A percentile compares a stretch with the other conserved stretches of the same genome.
Conservation (phyloP, 2,888 invertebrate genomes). For the Leucophenga montana region DNA sequence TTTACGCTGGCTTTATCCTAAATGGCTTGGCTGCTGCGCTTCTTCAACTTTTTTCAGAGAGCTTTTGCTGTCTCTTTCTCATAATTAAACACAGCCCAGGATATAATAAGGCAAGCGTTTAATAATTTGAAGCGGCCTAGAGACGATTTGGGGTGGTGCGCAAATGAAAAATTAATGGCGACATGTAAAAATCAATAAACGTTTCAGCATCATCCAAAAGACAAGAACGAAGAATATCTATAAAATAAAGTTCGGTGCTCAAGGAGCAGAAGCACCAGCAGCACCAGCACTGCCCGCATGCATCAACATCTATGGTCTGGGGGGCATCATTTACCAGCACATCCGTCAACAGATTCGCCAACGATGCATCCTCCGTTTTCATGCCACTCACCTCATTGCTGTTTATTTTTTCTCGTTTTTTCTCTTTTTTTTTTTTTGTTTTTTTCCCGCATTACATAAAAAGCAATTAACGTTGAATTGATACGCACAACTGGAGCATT, state of each 20-base stretch:
- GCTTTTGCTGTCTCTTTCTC: conserved; percentile 5
- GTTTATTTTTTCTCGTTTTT: neutral
- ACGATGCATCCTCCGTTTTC: neutral
- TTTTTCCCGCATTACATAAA: conserved; percentile 46
- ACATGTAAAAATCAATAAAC: conserved; percentile 25
- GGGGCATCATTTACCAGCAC: neutral
- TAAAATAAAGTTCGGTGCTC: neutral
- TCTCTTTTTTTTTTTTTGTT: neutral
- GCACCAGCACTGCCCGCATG: conserved; percentile 55
- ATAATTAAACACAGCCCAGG: neutral
- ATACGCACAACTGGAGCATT: conserved; percentile 58
- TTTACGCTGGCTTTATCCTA: neutral
- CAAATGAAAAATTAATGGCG: neutral
- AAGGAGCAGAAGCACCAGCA: conserved; percentile 17
- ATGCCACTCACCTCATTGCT: neutral
- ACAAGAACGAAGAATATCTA: neutral
- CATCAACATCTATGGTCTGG: conserved; percentile 55
- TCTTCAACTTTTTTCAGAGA: neutral
- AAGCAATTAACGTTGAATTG: conserved; percentile 63
- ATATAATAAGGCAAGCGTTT: conserved; percentile 4
- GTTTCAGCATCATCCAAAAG: conserved; percentile 1
- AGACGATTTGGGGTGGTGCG: neutral
- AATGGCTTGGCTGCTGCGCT: neutral
- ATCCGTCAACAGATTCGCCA: neutral
- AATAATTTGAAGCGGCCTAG: neutral